Percentiles rank a stretch among this genome's conserved stretches.
These are phyloP conservation scores for Diplogasteroides magnus DNA, from an alignment of 1,140 invertebrate genomes.

Conservation along the genomic window DNA sequence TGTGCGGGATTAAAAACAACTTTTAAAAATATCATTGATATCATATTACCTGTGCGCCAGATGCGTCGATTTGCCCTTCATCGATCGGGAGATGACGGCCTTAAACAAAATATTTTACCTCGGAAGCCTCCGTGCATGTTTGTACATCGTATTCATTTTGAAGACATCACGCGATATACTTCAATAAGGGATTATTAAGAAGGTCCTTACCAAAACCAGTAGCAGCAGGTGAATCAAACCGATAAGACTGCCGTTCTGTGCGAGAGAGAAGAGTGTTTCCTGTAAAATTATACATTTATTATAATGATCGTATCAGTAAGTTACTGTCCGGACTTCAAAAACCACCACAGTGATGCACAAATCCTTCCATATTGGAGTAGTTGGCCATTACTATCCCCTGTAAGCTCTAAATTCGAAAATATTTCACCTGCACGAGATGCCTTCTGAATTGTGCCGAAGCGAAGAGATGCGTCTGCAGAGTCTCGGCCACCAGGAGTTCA, in stretches of 20 bases:
- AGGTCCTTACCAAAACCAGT: slow-evolving; percentile 35
- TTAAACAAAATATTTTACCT: neutral
- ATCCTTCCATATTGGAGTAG: too few species aligned
- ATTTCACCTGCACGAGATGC: slow-evolving; percentile 35
- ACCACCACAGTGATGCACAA: too few species aligned
- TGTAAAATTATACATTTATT: slow-evolving; percentile 19
- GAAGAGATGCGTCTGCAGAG: slow-evolving; percentile 50
- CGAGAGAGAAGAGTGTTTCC: slow-evolving; percentile 51
- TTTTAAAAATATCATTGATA: too few species aligned
- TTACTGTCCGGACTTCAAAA: too few species aligned
- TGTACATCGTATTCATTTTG: too few species aligned
- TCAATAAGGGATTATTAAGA: neutral
- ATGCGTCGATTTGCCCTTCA: slow-evolving; percentile 50
- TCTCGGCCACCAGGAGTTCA: slow-evolving; percentile 45
- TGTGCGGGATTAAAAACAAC: too few species aligned
- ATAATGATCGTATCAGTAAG: too few species aligned
- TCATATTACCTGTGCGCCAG: slow-evolving; percentile 42
- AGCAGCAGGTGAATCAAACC: slow-evolving; percentile 48
- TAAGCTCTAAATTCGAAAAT: neutral
- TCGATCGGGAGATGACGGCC: slow-evolving; percentile 51
- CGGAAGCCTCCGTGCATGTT: too few species aligned
- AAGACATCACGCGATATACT: too few species aligned
- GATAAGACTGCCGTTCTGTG: slow-evolving; percentile 49
- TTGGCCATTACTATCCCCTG: too few species aligned
- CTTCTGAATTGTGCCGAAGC: slow-evolving; percentile 47